Evolutionary conservation across 1,140 invertebrate genomes (phyloP).

Genomic region (Kradibia gibbosae): DNA sequence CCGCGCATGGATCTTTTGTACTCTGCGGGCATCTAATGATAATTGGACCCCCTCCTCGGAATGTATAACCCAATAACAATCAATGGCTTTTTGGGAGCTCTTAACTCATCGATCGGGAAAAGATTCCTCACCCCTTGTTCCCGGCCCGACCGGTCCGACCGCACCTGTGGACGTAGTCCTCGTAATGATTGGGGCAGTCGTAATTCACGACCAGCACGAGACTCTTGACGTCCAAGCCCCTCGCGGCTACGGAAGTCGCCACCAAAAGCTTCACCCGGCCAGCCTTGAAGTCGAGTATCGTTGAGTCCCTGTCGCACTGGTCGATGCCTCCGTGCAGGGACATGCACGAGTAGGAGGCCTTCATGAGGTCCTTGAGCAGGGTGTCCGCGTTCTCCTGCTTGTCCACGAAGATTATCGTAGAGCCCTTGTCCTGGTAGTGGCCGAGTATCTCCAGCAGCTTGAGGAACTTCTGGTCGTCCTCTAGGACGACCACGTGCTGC

Average conservation of each 20-base stretch:
- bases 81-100: too few relatives aligned
- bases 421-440: constrained; percentile 93
- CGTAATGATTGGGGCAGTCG: constrained; percentile 99
- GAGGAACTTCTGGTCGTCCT: constrained; percentile 98
- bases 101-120: too few relatives aligned
- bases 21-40: too few relatives aligned
- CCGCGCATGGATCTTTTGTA: too few relatives aligned
- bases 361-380: constrained; percentile 95
- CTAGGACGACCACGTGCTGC: constrained; percentile 93
- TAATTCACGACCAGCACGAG: constrained; percentile 98
- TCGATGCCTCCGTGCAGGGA: constrained; percentile 99
- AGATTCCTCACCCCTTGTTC: constrained; percentile 84
- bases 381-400: constrained; percentile 99
- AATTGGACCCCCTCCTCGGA: too few relatives aligned
- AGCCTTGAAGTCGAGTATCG: constrained; percentile 97
- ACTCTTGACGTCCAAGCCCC: constrained; percentile 98
- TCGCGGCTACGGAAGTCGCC: constrained; percentile 96
- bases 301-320: constrained; percentile 98
- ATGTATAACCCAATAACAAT: too few relatives aligned
- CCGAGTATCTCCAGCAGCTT: constrained; percentile 97
- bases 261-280: constrained; percentile 89
- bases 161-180: constrained; percentile 99
- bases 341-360: constrained; percentile 95
- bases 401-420: constrained; percentile 97
- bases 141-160: constrained; percentile 95